Percentiles rank a stretch among this genome's conserved stretches.
These are phyloP conservation scores for Brachypterus glaber DNA, from an alignment of 2,888 invertebrate genomes.

Conservation along the genomic window DNA sequence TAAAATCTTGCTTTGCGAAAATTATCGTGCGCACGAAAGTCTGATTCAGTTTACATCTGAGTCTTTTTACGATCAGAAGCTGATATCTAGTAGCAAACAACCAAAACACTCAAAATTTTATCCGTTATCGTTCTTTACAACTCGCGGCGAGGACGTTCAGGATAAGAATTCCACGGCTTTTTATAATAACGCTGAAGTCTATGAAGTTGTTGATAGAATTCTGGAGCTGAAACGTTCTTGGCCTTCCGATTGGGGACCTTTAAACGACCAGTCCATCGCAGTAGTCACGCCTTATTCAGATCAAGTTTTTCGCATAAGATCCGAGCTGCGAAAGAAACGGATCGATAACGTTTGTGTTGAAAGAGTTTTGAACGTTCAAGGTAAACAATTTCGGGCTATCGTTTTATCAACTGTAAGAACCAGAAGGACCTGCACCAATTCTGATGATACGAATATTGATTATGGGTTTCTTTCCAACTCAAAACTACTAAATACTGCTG, in stretches of 20 bases:
- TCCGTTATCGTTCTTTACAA: conserved; percentile 72
- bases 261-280: conserved; percentile 67
- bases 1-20: conserved; percentile 70
- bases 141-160: conserved; percentile 70
- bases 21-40: conserved; percentile 73
- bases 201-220: conserved; percentile 69
- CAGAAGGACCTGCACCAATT: conserved; percentile 54
- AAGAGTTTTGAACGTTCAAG: conserved; percentile 75
- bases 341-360: conserved; percentile 72
- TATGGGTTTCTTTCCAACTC: conserved; percentile 76
- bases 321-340: conserved; percentile 62
- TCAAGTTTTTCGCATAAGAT: conserved; percentile 66
- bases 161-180: conserved; percentile 70
- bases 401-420: conserved; percentile 73
- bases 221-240: conserved; percentile 61
- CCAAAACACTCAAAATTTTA: conserved; percentile 59
- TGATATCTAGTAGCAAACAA: conserved; percentile 64
- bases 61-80: conserved; percentile 68
- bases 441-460: conserved; percentile 52
- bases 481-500: conserved; percentile 72
- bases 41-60: conserved; percentile 75
- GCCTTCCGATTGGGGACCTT: conserved; percentile 67
- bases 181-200: conserved; percentile 73
- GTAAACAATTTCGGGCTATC: conserved; percentile 76
- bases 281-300: conserved; percentile 80